Base-by-base conservation (phyloP, 2,888 invertebrate species). In the Amphiduros pacificus region DNA sequence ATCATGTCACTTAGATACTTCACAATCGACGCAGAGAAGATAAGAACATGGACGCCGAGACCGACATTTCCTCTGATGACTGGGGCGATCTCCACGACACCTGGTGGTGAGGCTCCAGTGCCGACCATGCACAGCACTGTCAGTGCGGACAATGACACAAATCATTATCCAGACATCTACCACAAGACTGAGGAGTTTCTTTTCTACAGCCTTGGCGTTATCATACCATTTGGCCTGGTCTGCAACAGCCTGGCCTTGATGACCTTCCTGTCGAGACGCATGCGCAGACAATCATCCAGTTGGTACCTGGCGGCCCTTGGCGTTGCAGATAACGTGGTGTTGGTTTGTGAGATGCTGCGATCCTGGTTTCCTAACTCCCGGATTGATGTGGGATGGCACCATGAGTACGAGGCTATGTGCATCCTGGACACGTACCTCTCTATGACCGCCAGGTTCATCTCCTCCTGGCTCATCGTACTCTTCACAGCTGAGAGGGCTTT, bases 281-380 rank as follows among this genome's bases (percentile, higher is more conserved):
- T 54, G 54, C 31, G 54, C 32, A 32, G 24, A 22, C 54, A 54
- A 31, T 54, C 54, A 24, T 32, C 32, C 36, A 32, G 54, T 36
- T 54, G 54, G 54, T 54, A 54, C 36, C 36, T 54, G 36, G 54
- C 36, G 2, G 32, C 29, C 2, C 24, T 54, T 9, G 31, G 32
- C 6, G 22, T 36, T 17, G 54, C 54, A 6, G 54, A 54, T 54
- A 54, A 31, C 14, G 24, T 54, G 32, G 31, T 54, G 31, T 29
- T 54, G 2, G 32, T 54, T 5, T 28, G 32, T 6, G 54, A 54
- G 24, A 14, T 54, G 11, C 22, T 54, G 22, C 31, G 32, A 17
- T 36, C 31, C 11, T 54, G 54, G 54, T 22, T 54, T 31, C 54
- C 54, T 24, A 54, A 54, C 36, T 32, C 31, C 2, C 31, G 54